These are phyloP conservation scores for Branchipolynoe longqiensis DNA, from an alignment of 2,888 invertebrate genomes.

Conservation along the genomic window DNA sequence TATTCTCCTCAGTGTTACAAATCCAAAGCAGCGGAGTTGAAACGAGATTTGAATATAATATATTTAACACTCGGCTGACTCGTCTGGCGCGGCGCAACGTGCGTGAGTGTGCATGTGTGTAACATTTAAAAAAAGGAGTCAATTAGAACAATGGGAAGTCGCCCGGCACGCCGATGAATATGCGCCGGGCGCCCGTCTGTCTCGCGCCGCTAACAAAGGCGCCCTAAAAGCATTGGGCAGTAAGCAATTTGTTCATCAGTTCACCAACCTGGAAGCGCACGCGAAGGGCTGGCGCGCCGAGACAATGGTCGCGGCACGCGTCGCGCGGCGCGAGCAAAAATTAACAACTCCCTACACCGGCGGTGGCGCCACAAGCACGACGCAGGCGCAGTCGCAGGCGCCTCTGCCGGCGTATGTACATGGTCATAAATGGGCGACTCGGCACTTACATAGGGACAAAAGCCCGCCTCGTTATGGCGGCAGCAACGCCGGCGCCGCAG, in stretches of 20 bases:
- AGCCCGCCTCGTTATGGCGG: neutral
- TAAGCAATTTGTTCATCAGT: conserved; percentile 9
- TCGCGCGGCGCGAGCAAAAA: conserved; percentile 18
- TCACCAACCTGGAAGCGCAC: neutral
- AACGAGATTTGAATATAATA: conserved; percentile 47
- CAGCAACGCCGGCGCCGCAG: too few species aligned
- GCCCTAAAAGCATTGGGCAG: conserved; percentile 21
- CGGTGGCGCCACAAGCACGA: neutral
- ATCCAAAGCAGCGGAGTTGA: conserved; percentile 45
- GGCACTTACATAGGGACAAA: too few species aligned
- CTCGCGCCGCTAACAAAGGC: neutral
- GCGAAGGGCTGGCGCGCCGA: neutral
- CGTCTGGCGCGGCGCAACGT: too few species aligned
- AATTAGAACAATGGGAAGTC: conserved; percentile 21
- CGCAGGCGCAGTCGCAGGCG: too few species aligned
- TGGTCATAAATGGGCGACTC: too few species aligned
- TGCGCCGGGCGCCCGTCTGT: neutral
- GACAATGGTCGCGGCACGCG: conserved; percentile 26
- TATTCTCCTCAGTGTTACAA: conserved; percentile 14
- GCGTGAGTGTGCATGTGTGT: neutral
- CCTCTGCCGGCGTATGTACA: too few species aligned
- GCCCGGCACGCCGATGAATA: neutral
- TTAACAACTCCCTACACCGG: conserved; percentile 6
- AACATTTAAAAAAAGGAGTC: conserved; percentile 15
- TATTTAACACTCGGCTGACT: conserved; percentile 30